Conservation (phyloP, 1,140 invertebrate species). For the Tetragonula clypearis region DNA sequence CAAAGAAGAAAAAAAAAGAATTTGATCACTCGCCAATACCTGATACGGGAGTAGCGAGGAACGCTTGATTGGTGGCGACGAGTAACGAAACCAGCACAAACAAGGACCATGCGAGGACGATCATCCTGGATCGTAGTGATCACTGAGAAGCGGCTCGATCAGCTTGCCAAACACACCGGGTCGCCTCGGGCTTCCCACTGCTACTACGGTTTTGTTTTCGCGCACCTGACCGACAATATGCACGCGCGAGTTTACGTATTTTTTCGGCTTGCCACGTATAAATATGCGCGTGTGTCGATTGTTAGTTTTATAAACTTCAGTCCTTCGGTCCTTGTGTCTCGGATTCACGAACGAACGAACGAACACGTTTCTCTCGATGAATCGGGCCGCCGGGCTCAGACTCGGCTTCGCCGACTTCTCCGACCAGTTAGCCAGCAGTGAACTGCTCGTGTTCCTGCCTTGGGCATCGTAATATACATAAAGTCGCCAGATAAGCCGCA, state of each 20-base stretch:
- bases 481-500: constrained; percentile 75
- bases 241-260: constrained; percentile 7
- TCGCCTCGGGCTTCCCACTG: constrained; percentile 6
- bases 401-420: constrained; percentile 60
- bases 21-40: constrained; percentile 60
- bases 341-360: constrained; percentile 1
- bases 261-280: not conserved
- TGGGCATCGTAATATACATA: constrained; percentile 76
- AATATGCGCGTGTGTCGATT: not conserved
- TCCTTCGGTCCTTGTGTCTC: constrained; percentile 11
- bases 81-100: constrained; percentile 69
- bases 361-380: constrained; percentile 43
- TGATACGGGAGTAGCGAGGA: constrained; percentile 67
- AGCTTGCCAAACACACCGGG: constrained; percentile 15
- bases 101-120: constrained; percentile 68
- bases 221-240: constrained; percentile 32
- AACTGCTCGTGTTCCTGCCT: constrained; percentile 74
- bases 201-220: constrained; percentile 38
- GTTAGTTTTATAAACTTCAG: constrained; percentile 5
- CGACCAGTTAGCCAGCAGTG: constrained; percentile 73
- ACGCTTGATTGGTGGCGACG: constrained; percentile 66
- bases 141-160: constrained; percentile 26
- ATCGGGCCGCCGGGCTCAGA: constrained; percentile 33
- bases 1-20: not conserved
- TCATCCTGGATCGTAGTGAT: constrained; percentile 63